Evolutionary conservation across 2,888 invertebrate genomes (phyloP), one percentile per base, ranked within the genome.

Genomic region (Lithophane socia): DNA sequence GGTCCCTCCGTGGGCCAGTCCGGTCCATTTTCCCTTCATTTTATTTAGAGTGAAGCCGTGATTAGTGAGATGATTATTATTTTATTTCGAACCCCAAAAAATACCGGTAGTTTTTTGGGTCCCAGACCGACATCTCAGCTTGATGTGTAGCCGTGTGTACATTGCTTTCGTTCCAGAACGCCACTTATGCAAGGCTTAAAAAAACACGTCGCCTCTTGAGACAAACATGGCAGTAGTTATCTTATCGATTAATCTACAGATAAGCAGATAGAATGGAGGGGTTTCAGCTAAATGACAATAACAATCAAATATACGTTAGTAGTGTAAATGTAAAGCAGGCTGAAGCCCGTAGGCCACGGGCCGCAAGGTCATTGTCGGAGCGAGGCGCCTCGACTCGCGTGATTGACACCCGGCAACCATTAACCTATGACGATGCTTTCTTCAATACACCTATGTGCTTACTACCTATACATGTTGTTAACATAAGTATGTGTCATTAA

Each of bases 311-410:
- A 78, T 80, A 82, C 84, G 88, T 86, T 88, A 87, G 88, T 87
- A 86, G 86, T 86, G 87, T 89, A 18, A 52, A 52, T 52, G 21
- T 52, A 82, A 63, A 86, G 83, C 79, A 86, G 82, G 75, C 66
- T 75, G 44, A 8, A 47, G 54, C 44, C 42, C 64, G 87, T 87
- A 80, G 86, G 83, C 73, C 74, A 75, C 73, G 72, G 77, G 75
- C 78, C 83, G 63, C 94, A 95, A 95, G 95, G 95, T 94, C 94
- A 94, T 74, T 93, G 92, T 84, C 83, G 88, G 84, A 88, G 88
- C 89, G 77, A 16, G 71, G 73, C 63, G 49, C 68, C 67, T 78
- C 68, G 56, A 64, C 85, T 91, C 87, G 92, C 91, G 91, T 93
- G 94, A 92, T 92, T 91, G 90, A 91, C 91, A 89, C 85, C 76